Evolutionary conservation across 37 sponge, comb jelly and placozoan species (phyloP).

Genomic region (Chondrilla cf. caribensis): DNA sequence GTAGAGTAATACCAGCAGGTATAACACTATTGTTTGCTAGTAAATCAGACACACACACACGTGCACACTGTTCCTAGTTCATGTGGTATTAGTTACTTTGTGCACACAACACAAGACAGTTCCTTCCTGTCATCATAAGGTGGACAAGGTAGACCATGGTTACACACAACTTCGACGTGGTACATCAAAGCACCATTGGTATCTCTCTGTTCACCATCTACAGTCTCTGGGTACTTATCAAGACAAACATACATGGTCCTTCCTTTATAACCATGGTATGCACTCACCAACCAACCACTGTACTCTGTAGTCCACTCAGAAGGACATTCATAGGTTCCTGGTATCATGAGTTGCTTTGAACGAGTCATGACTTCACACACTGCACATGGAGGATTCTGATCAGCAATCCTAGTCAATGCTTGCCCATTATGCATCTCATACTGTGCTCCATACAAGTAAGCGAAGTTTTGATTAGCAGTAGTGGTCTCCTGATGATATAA

Average conservation of each 20-base stretch:
- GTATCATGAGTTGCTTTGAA: conserved; percentile 33
- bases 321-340: conserved; percentile 37
- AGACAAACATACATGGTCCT: conserved; percentile 40
- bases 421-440: conserved; percentile 14
- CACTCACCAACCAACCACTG: conserved; percentile 49
- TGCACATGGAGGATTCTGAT: conserved; percentile 52
- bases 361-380: conserved; percentile 33
- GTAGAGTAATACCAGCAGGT: no score
- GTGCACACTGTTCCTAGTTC: not conserved
- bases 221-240: conserved; percentile 33
- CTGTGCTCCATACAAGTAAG: conserved; percentile 27
- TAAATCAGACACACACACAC: not conserved
- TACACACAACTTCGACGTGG: conserved; percentile 37
- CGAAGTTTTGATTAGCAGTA: not conserved
- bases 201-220: conserved; percentile 12
- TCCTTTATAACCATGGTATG: not conserved
- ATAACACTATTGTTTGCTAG: no score
- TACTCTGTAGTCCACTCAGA: conserved; percentile 41
- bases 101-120: conserved; percentile 55
- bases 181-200: conserved; percentile 37
- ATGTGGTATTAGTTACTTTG: conserved; percentile 1
- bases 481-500: conserved; percentile 3
- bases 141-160: conserved; percentile 35
- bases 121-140: conserved; percentile 36
- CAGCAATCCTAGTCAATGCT: not conserved